These are phyloP conservation scores for Sternotherus odoratus DNA, from an alignment of 2,797 vertebrate genomes.

Conservation along the genomic window DNA sequence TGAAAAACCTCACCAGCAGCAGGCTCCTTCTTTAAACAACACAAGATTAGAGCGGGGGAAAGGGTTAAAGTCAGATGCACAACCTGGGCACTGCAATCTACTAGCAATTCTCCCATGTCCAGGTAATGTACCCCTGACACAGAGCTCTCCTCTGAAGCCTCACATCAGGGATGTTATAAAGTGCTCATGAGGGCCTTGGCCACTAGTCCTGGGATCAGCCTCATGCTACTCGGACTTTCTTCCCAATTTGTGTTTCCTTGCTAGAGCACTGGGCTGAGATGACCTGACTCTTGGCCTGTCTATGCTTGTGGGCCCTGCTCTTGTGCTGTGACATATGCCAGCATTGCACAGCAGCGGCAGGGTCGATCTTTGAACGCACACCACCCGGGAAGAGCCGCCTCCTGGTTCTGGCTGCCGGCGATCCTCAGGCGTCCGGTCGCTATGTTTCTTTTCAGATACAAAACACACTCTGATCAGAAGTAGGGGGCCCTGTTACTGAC, in stretches of 20 bases:
- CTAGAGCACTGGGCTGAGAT: neutral
- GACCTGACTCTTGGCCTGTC: neutral
- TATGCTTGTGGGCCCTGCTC: neutral
- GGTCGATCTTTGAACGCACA: neutral
- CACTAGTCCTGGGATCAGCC: neutral
- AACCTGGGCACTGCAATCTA: neutral
- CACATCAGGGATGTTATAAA: rapidly evolving
- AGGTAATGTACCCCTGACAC: rapidly evolving
- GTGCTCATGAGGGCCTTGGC: rapidly evolving
- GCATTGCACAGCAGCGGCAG: too few relatives aligned
- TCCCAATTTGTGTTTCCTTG: neutral
- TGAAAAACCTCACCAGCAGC: neutral
- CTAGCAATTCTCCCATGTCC: neutral
- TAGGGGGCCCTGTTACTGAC: neutral
- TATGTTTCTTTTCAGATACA: neutral
- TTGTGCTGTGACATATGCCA: too few relatives aligned
- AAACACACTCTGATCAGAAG: neutral
- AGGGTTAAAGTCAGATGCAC: neutral
- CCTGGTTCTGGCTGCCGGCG: neutral
- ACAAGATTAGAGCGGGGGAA: neutral
- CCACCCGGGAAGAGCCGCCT: neutral
- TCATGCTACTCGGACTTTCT: neutral
- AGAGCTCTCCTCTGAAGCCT: neutral
- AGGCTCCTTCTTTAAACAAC: neutral
- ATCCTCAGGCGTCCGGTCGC: too few relatives aligned